These are phyloP conservation scores for Leucosticte australis DNA, from an alignment of 2,113 vertebrate species.

Conservation along the genomic window DNA sequence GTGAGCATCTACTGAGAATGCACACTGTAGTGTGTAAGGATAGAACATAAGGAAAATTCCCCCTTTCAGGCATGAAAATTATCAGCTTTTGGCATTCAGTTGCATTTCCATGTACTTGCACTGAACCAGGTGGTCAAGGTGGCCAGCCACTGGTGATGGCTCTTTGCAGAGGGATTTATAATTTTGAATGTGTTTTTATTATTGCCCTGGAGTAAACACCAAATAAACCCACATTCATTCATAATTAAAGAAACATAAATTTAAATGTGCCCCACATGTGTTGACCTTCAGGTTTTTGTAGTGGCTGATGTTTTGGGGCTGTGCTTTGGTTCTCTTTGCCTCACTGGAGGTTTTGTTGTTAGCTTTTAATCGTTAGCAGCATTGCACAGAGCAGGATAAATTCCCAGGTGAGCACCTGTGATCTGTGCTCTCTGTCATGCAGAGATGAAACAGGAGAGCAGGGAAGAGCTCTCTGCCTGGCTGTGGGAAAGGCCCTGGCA, in stretches of 20 bases:
- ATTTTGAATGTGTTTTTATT: background rate
- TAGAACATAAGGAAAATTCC: background rate
- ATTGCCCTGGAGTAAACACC: background rate
- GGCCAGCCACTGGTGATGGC: background rate
- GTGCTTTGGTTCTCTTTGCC: background rate
- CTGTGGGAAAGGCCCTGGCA: background rate
- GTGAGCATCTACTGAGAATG: background rate
- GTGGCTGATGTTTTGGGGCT: background rate
- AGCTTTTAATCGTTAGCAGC: background rate
- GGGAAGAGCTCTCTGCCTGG: background rate
- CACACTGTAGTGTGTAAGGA: background rate
- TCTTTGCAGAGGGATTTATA: background rate
- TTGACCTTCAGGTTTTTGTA: background rate
- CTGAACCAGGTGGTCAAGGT: background rate
- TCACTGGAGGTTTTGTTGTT: background rate
- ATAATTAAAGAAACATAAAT: background rate
- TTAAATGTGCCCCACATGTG: background rate
- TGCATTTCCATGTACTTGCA: fast-evolving
- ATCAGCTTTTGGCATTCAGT: background rate
- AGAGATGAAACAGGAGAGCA: background rate
- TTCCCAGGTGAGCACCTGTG: background rate
- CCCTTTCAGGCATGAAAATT: background rate
- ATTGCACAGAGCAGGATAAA: background rate
- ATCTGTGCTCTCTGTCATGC: background rate
- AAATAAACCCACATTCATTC: background rate